Percentiles rank a stretch among this genome's conserved stretches.
These are phyloP conservation scores for Petrocephalus zakoni DNA, from an alignment of 2,113 vertebrate genomes.

Conservation along the genomic window DNA sequence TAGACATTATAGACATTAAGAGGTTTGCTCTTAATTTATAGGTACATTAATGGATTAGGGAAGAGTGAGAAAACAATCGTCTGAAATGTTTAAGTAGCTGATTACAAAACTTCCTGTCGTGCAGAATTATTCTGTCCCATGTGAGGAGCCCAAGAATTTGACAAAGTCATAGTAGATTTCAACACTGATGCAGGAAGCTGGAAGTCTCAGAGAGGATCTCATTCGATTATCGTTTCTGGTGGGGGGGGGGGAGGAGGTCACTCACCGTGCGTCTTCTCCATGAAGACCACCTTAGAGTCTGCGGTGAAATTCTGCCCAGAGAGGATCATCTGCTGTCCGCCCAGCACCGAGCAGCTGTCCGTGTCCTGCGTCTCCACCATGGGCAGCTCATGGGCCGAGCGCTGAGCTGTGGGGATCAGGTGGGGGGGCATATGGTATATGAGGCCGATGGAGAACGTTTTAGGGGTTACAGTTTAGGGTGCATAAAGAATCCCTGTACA, in stretches of 20 bases:
- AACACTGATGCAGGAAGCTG: background rate
- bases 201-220: background rate
- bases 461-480: background rate
- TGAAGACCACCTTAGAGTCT: constrained; percentile 92
- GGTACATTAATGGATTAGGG: background rate
- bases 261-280: constrained; percentile 90
- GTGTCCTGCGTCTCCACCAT: constrained; percentile 94
- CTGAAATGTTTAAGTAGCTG: background rate
- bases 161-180: background rate
- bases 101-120: background rate
- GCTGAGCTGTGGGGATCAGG: constrained; percentile 71
- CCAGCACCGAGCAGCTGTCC: constrained; percentile 87
- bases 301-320: constrained; percentile 93
- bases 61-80: background rate
- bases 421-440: constrained; percentile 18
- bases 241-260: background rate
- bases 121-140: background rate
- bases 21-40: no score
- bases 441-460: background rate
- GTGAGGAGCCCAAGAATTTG: background rate
- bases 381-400: constrained; percentile 94
- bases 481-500: background rate
- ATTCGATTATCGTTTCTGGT: background rate
- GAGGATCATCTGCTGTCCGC: constrained; percentile 97
- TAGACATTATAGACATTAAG: background rate